Evolutionary conservation across 2,113 vertebrate species (phyloP), one percentile per base, ranked within the genome.

Genomic region (Catagonus wagneri): DNA sequence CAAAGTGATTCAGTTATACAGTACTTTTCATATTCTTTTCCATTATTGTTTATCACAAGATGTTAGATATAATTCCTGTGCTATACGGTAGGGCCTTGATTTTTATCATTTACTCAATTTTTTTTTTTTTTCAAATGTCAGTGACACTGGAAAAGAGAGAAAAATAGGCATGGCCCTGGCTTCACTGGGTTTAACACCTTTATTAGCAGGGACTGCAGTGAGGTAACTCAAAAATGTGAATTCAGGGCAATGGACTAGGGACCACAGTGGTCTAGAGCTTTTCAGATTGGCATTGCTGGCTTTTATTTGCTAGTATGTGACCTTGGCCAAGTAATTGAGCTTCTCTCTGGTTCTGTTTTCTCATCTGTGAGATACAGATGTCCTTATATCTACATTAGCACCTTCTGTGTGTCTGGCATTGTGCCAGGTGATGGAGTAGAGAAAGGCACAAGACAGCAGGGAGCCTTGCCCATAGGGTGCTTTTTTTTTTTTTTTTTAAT

Each of bases 231-330:
- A 8, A 54, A 54, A 15, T 39, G 0, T 15, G 25, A 63, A 15
- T 8, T 25, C 29, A 36, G 6, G 4, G 9, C 12, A 6, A 14
- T 22, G 4, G 44, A 14, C 22, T 54, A 0, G 3, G 34, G 61
- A 16, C 22, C 5, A 0, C 2, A 3, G 14, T 17, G 2, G 39
- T 29, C 15, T 8, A 11, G 9, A 71, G 60, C 6, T 3, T 1
- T 29, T 27, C 34, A 65, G 8, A 1, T 7, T 58, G 22, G 2
- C 15, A 3, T 15, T 29, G 20, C n/a, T 58, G 39, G 10, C n/a
- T 86, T 54, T 23, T 36, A 6, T 22, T 52, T 20, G 36, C 6
- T 66, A 7, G 19, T 23, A n/a, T 14, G 2, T 79, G 80, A 15
- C 25, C 2, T 56, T 29, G 15, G 25, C 29, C 34, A 84, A 56